phyloP scores from a whole-genome alignment of 2,888 invertebrate species.

The Phrixothrix hirtus region DNA sequence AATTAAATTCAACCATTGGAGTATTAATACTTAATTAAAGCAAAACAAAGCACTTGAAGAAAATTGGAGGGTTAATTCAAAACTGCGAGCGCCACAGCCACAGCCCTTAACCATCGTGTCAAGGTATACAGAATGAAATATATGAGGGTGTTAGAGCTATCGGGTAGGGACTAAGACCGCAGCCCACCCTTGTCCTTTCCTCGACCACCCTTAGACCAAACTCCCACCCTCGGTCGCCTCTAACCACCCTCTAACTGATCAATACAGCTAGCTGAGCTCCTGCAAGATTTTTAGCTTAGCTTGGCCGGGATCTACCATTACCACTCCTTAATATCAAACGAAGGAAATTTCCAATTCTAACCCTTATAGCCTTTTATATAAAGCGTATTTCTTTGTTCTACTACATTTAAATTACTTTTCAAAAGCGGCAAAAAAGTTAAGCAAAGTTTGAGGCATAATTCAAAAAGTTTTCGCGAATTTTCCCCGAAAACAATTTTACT shows the following conservation, averaged over 20 bases:
- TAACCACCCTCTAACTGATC: conserved; percentile 51
- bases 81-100: conserved; percentile 18
- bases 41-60: conserved; percentile 9
- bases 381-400: conserved; percentile 43
- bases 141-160: conserved; percentile 49
- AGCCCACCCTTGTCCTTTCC: conserved; percentile 57
- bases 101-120: conserved; percentile 26
- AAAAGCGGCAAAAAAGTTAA: conserved; percentile 23
- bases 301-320: conserved; percentile 53
- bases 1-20: too few relatives aligned
- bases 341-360: conserved; percentile 48
- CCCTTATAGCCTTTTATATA: conserved; percentile 40
- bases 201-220: conserved; percentile 54
- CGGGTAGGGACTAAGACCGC: conserved; percentile 56
- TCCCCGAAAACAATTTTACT: conserved; percentile 15
- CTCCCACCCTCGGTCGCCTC: conserved; percentile 40
- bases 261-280: conserved; percentile 57
- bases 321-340: conserved; percentile 55
- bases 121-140: conserved; percentile 42
- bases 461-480: conserved; percentile 24
- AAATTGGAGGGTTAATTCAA: conserved; percentile 9
- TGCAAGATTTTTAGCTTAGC: conserved; percentile 59
- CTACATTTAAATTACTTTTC: conserved; percentile 21
- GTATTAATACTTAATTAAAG: not conserved
- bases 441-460: conserved; percentile 22